Evolutionary conservation across 2,113 vertebrate genomes (phyloP).

Genomic region (Serinus canaria): DNA sequence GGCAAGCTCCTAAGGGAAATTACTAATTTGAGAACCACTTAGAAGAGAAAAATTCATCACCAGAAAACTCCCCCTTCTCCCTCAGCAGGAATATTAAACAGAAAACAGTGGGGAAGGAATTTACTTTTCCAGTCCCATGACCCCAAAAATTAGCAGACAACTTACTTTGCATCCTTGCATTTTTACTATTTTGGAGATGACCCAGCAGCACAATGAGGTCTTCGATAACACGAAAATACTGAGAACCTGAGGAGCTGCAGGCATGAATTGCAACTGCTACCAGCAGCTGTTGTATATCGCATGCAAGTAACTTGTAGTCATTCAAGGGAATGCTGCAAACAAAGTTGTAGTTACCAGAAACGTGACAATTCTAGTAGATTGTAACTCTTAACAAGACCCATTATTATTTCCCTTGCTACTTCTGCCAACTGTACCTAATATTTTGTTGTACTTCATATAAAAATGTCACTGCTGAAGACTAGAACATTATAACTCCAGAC

Average conservation of each 20-base stretch:
- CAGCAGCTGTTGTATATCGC: constrained; percentile 93
- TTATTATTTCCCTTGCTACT: background rate
- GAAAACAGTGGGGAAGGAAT: background rate
- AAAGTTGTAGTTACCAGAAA: constrained; percentile 58
- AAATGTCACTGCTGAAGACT: background rate
- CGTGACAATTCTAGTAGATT: background rate
- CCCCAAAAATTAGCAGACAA: constrained; percentile 19
- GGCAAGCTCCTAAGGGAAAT: background rate
- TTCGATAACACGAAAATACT: constrained; percentile 98
- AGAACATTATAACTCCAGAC: background rate
- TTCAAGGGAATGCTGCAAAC: constrained; percentile 84
- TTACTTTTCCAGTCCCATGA: background rate
- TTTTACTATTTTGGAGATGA: constrained; percentile 93
- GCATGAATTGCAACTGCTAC: constrained; percentile 94
- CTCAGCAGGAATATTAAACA: background rate
- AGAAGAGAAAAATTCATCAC: background rate
- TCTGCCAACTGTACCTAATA: background rate
- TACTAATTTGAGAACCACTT: background rate
- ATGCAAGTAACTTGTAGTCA: constrained; percentile 91
- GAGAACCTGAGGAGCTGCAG: constrained; percentile 94
- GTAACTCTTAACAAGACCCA: background rate
- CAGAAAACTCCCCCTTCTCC: background rate
- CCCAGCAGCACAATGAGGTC: constrained; percentile 94
- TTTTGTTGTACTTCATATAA: background rate
- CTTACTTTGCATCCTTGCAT: constrained; percentile 89